These are phyloP conservation scores for Apoderus coryli DNA, from an alignment of 2,888 invertebrate species.

Conservation along the genomic window DNA sequence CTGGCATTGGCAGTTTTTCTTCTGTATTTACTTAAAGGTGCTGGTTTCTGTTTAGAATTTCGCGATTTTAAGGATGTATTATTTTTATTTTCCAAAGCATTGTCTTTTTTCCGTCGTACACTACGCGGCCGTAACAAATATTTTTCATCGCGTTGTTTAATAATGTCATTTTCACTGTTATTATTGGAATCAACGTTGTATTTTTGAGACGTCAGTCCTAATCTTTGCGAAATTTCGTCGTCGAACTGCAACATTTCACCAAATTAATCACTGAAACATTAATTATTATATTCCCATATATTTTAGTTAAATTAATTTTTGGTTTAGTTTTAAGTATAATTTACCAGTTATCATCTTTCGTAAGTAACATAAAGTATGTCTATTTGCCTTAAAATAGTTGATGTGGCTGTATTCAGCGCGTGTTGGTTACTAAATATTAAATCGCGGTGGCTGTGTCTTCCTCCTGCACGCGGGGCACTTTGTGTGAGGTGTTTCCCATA, in stretches of 20 bases:
- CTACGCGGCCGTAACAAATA: constrained; percentile 32
- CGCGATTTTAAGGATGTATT: background rate
- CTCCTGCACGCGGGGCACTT: too few species aligned
- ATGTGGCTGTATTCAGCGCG: too few species aligned
- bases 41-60: constrained; percentile 30
- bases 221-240: constrained; percentile 28
- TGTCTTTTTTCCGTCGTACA: constrained; percentile 28
- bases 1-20: constrained; percentile 54
- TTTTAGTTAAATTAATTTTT: too few species aligned
- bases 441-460: too few species aligned
- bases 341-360: too few species aligned
- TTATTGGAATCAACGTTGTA: constrained; percentile 29
- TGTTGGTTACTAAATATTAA: too few species aligned
- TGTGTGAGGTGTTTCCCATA: too few species aligned
- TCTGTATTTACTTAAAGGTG: constrained; percentile 50
- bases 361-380: too few species aligned
- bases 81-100: constrained; percentile 22
- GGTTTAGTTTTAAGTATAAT: too few species aligned
- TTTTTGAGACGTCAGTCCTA: constrained; percentile 24
- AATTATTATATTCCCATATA: too few species aligned
- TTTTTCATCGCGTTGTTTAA: constrained; percentile 25
- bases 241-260: constrained; percentile 26
- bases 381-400: too few species aligned
- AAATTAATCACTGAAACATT: too few species aligned
- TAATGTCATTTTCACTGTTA: constrained; percentile 24